Conservation (phyloP, 1,140 invertebrate species). For the Sycophila sp. region DNA sequence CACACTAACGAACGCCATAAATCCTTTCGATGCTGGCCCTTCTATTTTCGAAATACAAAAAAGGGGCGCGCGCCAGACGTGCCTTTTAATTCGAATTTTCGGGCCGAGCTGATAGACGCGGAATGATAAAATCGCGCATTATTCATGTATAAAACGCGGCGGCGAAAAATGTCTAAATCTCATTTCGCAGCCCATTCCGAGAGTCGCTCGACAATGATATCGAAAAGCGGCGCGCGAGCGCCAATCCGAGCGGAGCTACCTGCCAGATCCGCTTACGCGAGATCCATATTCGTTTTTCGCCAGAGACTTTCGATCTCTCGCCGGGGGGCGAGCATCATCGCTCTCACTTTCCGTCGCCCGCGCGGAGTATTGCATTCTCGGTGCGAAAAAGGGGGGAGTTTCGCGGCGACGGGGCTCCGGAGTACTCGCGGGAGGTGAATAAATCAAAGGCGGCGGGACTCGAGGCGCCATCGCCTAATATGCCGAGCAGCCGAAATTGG, state of each 20-base stretch:
- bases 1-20: no score
- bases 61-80: no score
- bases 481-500: background rate
- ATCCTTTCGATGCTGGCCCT: no score
- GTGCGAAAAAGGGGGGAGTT: background rate
- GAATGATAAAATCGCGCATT: background rate
- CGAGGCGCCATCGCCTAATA: background rate
- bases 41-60: no score
- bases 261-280: background rate
- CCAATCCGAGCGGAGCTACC: no score
- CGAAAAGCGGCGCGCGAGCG: no score
- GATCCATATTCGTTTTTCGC: background rate
- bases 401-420: background rate
- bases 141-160: no score
- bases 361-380: background rate
- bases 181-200: no score
- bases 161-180: no score
- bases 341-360: background rate
- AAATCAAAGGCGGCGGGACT: constrained; percentile 10
- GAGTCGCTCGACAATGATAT: no score
- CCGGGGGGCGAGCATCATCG: background rate
- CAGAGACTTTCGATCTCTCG: constrained; percentile 4
- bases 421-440: background rate
- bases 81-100: background rate
- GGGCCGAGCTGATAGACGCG: background rate